phyloP scores from a whole-genome alignment of 2,113 vertebrate genomes.

The Poicephalus gulielmi region DNA sequence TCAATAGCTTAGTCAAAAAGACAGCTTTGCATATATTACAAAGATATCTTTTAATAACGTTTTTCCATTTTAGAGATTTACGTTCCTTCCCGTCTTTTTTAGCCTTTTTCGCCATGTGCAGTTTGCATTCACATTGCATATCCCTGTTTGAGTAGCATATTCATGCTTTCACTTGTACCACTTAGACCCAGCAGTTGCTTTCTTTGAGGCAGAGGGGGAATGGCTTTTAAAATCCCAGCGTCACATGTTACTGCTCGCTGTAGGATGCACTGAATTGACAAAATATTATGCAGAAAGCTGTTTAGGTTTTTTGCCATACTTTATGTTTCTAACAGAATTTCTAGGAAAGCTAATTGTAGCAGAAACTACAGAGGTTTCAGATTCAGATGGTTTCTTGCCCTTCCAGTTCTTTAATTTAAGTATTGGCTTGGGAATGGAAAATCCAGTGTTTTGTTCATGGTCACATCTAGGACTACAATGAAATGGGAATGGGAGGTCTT shows the following conservation, averaged over 20 bases:
- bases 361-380: background rate
- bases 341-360: background rate
- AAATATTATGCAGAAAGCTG: background rate
- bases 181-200: background rate
- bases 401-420: background rate
- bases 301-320: accelerated
- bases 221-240: background rate
- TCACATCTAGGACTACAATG: background rate
- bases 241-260: background rate
- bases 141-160: background rate
- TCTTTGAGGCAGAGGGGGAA: background rate
- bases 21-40: conserved; percentile 35
- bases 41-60: background rate
- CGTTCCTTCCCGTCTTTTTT: background rate
- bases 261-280: background rate
- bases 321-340: background rate
- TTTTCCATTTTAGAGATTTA: background rate
- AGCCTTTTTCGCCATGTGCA: background rate
- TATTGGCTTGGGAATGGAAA: background rate
- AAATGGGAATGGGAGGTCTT: background rate
- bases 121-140: background rate
- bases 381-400: background rate
- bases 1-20: conserved; percentile 39
- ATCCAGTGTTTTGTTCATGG: background rate
- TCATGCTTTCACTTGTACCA: background rate